phyloP scores from a whole-genome alignment of 2,797 vertebrate genomes.

The Protonibea diacanthus region DNA sequence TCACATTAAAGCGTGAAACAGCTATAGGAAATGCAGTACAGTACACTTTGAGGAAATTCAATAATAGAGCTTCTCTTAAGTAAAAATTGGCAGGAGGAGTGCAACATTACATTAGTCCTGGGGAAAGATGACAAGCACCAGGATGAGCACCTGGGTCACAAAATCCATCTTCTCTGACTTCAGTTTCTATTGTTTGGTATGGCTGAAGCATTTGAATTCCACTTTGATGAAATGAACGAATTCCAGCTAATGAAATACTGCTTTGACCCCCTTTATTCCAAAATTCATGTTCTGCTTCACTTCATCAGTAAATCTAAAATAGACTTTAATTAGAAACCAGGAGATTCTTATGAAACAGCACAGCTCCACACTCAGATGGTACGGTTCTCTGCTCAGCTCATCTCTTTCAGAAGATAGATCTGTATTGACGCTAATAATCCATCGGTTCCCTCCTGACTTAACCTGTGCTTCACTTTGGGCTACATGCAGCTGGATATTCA shows the following conservation, averaged over 20 bases:
- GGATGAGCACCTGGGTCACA: too few species aligned
- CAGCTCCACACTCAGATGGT: conserved; percentile 2
- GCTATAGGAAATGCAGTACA: too few species aligned
- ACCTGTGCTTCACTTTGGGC: conserved; percentile 33
- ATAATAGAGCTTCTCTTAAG: too few species aligned
- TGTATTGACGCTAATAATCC: conserved; percentile 37
- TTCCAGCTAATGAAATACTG: background rate
- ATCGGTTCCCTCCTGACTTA: conserved; percentile 44
- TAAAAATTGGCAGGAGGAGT: too few species aligned
- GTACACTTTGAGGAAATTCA: too few species aligned
- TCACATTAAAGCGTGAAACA: too few species aligned
- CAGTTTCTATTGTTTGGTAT: too few species aligned
- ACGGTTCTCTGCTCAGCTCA: conserved; percentile 11
- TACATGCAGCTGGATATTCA: conserved; percentile 51
- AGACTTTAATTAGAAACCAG: conserved; percentile 2
- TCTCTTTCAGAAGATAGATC: conserved; percentile 13
- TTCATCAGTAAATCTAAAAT: background rate
- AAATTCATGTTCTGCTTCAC: background rate
- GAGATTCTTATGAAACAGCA: background rate
- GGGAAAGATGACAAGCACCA: too few species aligned
- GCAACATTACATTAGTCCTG: too few species aligned
- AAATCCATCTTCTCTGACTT: too few species aligned
- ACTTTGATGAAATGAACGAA: background rate
- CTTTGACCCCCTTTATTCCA: background rate
- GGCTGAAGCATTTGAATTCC: too few species aligned